A percentile compares a stretch with the other conserved stretches of the same genome.
phyloP scores from a whole-genome alignment of 2,888 invertebrate species.

The Euphydryas editha region DNA sequence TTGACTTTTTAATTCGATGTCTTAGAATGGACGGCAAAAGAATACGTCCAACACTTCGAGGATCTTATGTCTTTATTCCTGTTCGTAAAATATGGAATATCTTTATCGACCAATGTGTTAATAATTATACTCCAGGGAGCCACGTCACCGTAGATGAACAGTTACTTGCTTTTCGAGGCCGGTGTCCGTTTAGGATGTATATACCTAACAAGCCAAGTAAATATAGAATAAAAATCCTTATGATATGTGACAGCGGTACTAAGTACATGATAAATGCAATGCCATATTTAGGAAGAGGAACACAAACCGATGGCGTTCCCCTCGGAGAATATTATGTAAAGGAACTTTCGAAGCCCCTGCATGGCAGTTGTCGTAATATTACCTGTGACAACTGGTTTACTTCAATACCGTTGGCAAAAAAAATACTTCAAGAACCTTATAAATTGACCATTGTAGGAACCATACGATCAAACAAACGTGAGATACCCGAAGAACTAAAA shows the following conservation, averaged over 20 bases:
- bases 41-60: too few relatives aligned
- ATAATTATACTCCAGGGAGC: too few relatives aligned
- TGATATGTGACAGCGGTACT: not conserved
- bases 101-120: too few relatives aligned
- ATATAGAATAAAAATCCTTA: not conserved
- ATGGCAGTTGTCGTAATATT: not conserved
- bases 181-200: not conserved
- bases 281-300: too few relatives aligned
- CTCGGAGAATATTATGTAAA: not conserved
- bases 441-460: not conserved
- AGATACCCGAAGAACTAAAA: too few relatives aligned
- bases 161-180: not conserved
- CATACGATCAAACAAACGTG: not conserved
- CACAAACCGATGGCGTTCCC: too few relatives aligned
- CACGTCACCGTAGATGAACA: too few relatives aligned
- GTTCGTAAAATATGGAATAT: too few relatives aligned
- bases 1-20: too few relatives aligned
- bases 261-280: too few relatives aligned
- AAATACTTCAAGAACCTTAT: not conserved
- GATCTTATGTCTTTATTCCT: too few relatives aligned
- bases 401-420: not conserved
- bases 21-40: too few relatives aligned
- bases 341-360: not conserved
- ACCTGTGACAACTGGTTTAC: not conserved
- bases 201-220: constrained; percentile 1